Conservation (phyloP, 2,888 invertebrate species). For the Congeria kusceri region DNA sequence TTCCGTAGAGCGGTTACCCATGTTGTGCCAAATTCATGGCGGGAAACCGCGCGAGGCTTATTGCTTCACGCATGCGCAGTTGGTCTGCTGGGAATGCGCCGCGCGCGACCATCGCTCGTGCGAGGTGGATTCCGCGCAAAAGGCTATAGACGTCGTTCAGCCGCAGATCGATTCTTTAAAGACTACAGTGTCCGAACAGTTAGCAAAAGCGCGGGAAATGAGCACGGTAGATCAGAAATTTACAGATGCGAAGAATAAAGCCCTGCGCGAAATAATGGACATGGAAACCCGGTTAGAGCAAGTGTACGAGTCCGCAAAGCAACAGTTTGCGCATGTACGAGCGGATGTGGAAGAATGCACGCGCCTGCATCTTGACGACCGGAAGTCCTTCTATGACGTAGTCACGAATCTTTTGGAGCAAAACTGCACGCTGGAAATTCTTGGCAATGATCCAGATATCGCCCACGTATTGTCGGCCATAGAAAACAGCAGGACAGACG, state of each 20-base stretch:
- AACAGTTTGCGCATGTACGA: constrained; percentile 28
- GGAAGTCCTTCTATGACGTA: constrained; percentile 43
- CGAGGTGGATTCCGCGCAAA: constrained; percentile 38
- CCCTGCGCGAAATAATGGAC: constrained; percentile 18
- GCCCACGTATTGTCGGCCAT: constrained; percentile 10
- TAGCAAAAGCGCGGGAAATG: constrained; percentile 35
- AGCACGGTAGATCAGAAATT: constrained; percentile 39
- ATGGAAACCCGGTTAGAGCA: constrained; percentile 31
- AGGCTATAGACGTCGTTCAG: constrained; percentile 30
- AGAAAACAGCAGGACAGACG: constrained; percentile 19
- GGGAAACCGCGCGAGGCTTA: constrained; percentile 44
- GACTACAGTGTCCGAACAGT: constrained; percentile 11
- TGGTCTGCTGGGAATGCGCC: constrained; percentile 57
- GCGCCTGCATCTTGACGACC: constrained; percentile 26
- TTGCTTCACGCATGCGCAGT: constrained; percentile 49
- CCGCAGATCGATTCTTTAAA: constrained; percentile 32
- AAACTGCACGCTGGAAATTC: constrained; percentile 28
- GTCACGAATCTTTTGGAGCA: constrained; percentile 41
- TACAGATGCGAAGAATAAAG: constrained; percentile 31
- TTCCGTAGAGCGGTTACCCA: constrained; percentile 9
- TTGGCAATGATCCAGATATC: constrained; percentile 3
- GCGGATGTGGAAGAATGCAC: constrained; percentile 31
- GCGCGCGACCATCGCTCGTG: constrained; percentile 44
- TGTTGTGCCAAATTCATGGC: constrained; percentile 30
- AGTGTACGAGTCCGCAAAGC: constrained; percentile 37